Evolutionary conservation across 2,797 vertebrate genomes (phyloP).

Genomic region (Danio jaintianensis): DNA sequence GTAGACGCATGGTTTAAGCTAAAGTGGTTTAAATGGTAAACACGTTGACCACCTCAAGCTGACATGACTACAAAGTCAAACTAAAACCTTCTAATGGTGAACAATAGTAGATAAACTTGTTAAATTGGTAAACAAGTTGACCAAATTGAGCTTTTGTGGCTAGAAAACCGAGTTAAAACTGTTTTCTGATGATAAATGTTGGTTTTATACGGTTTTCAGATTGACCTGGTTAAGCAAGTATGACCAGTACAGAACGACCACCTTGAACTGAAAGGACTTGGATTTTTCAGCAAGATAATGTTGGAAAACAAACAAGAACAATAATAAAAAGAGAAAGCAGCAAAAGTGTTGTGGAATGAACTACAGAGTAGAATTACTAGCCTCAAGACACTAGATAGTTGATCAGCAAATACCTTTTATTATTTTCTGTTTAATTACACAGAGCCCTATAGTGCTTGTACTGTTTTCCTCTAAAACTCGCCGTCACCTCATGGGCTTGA

Average conservation of each 20-base stretch:
- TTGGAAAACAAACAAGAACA: neutral
- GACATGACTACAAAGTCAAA: too few species aligned
- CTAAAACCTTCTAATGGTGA: too few species aligned
- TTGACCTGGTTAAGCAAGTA: neutral
- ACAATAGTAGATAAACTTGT: too few species aligned
- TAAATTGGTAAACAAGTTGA: too few species aligned
- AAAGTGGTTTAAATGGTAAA: too few species aligned
- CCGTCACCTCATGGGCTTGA: neutral
- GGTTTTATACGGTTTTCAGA: neutral
- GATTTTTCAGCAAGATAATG: neutral
- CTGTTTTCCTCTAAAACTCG: neutral
- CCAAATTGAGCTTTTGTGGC: too few species aligned
- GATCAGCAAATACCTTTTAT: neutral
- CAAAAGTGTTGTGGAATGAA: neutral
- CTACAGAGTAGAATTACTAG: neutral
- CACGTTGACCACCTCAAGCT: too few species aligned
- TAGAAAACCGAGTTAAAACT: neutral
- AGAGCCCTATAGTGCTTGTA: neutral
- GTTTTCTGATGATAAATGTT: neutral
- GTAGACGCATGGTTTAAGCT: too few species aligned
- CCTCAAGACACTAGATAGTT: neutral
- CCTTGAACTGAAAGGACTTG: neutral
- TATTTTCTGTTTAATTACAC: conserved; percentile 15
- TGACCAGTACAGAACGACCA: neutral
- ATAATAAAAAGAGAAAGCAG: neutral